Evolutionary conservation across 1,140 invertebrate species (phyloP).

Genomic region (Zaprionus taronus): DNA sequence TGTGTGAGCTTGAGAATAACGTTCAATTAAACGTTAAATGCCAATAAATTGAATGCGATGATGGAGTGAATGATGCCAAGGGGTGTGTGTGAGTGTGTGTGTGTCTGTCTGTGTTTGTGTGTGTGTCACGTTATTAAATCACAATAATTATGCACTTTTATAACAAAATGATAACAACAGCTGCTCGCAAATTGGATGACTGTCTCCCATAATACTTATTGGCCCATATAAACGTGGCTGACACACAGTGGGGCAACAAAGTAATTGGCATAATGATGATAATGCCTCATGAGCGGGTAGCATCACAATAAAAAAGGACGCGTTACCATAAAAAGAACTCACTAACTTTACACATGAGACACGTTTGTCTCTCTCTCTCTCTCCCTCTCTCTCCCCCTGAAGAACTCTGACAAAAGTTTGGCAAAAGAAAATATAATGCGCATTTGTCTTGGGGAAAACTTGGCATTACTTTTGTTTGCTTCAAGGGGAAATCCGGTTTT

Average conservation of each 20-base stretch:
- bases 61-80: constrained; percentile 8
- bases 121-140: constrained; percentile 50
- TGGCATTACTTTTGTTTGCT: background rate
- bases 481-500: background rate
- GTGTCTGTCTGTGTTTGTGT: constrained; percentile 14
- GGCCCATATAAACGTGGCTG: constrained; percentile 47
- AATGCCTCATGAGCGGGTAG: constrained; percentile 1
- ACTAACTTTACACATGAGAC: constrained; percentile 6
- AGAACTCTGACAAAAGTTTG: background rate
- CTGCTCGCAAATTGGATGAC: background rate
- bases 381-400: background rate
- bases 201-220: constrained; percentile 40
- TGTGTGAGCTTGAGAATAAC: constrained; percentile 22
- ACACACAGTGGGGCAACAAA: constrained; percentile 45
- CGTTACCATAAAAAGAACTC: constrained; percentile 23
- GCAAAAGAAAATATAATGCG: background rate
- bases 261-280: constrained; percentile 32
- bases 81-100: background rate
- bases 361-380: background rate
- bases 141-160: constrained; percentile 68
- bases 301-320: background rate
- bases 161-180: constrained; percentile 45
- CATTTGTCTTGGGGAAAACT: background rate
- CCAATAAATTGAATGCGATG: constrained; percentile 50
- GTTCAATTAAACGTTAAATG: constrained; percentile 55